These are phyloP conservation scores for Torymus auratus DNA, from an alignment of 2,888 invertebrate species.

Conservation along the genomic window DNA sequence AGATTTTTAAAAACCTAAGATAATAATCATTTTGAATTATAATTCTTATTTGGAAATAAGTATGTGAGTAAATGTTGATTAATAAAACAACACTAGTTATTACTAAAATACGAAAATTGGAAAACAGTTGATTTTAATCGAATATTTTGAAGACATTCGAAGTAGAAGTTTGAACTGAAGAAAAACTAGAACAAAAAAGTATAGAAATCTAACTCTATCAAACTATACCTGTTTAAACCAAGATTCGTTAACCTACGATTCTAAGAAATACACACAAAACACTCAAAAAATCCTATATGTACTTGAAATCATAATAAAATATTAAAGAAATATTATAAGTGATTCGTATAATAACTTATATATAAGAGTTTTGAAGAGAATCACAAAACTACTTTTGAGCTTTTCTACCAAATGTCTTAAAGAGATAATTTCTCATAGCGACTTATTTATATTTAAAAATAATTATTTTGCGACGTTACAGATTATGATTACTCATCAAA, in stretches of 20 bases:
- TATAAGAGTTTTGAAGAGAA: neutral
- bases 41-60: conserved; percentile 9
- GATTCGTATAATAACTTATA: conserved; percentile 4
- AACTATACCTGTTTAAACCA: conserved; percentile 20
- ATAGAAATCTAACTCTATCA: conserved; percentile 10
- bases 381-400: neutral
- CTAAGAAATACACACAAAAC: conserved; percentile 33
- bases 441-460: neutral
- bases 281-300: conserved; percentile 15
- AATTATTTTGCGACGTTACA: conserved; percentile 4
- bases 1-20: neutral
- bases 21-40: neutral
- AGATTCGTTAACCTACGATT: conserved; percentile 18
- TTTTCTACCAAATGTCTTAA: conserved; percentile 6
- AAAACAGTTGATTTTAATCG: conserved; percentile 58
- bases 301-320: conserved; percentile 1
- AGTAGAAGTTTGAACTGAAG: conserved; percentile 50
- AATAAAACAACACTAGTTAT: conserved; percentile 18
- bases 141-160: conserved; percentile 49
- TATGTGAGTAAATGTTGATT: conserved; percentile 43
- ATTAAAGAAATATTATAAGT: too few relatives aligned
- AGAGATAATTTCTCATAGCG: neutral
- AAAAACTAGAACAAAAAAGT: conserved; percentile 40
- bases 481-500: conserved; percentile 52
- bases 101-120: conserved; percentile 43